Conservation (phyloP, 2,113 vertebrate genomes). For the Gulo gulo region DNA sequence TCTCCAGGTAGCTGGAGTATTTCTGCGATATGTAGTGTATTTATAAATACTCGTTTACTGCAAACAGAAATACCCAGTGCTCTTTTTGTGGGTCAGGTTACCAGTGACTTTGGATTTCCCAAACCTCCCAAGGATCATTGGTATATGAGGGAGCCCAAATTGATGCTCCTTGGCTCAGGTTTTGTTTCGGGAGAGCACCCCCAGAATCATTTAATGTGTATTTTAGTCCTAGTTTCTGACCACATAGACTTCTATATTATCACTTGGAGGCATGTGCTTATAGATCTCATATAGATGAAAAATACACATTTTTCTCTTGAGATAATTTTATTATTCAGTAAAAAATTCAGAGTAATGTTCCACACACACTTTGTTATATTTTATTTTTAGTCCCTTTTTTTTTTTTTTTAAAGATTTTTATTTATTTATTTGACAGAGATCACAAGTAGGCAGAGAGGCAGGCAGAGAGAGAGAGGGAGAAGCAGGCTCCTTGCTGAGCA, state of each 20-base stretch:
- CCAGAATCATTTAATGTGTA: background rate
- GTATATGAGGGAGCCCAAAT: background rate
- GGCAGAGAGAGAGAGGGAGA: no score
- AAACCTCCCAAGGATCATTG: background rate
- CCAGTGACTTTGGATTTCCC: background rate
- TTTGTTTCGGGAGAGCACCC: background rate
- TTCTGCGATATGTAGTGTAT: background rate
- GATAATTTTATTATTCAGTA: background rate
- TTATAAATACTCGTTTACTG: background rate
- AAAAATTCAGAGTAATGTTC: background rate
- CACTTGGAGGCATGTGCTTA: background rate
- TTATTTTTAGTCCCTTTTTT: conserved; percentile 22
- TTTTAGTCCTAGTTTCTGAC: background rate
- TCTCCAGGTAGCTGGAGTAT: background rate
- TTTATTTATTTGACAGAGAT: no score
- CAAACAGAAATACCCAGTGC: background rate
- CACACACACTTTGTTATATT: background rate
- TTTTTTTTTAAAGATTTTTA: no score
- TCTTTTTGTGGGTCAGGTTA: background rate
- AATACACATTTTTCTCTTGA: background rate
- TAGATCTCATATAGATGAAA: background rate
- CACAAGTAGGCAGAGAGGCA: no score
- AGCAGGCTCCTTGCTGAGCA: no score
- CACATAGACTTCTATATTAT: background rate
- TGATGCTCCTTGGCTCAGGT: background rate